phyloP scores from a whole-genome alignment of 1,140 invertebrate genomes.

The Pseudobourletiella spinata region DNA sequence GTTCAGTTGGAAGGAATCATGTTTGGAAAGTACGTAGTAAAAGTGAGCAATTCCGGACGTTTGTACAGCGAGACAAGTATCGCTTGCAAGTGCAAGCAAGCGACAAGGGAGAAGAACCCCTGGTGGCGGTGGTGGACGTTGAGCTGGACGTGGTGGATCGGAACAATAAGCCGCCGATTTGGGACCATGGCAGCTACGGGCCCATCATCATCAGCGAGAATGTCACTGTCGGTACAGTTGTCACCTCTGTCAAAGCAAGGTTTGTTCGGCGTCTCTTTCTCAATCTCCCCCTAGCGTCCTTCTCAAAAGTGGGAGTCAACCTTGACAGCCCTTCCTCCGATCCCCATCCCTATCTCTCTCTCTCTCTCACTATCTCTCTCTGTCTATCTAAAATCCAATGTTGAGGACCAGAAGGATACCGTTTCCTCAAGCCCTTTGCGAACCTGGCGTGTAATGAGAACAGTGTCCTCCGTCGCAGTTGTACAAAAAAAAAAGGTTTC shows the following conservation, averaged over 20 bases:
- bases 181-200: conserved; percentile 86
- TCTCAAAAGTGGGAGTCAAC: background rate
- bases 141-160: conserved; percentile 92
- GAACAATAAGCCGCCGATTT: conserved; percentile 93
- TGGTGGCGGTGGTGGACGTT: conserved; percentile 86
- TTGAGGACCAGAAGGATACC: too few relatives aligned
- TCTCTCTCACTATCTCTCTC: too few relatives aligned
- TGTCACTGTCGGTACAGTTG: conserved; percentile 93
- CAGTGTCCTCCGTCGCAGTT: too few relatives aligned
- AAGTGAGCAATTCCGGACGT: conserved; percentile 1
- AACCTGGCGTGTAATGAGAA: too few relatives aligned
- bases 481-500: too few relatives aligned
- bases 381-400: too few relatives aligned
- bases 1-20: background rate
- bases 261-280: conserved; percentile 59
- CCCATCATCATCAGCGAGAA: conserved; percentile 94
- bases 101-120: conserved; percentile 75
- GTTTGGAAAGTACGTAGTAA: background rate
- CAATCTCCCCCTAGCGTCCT: background rate
- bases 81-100: conserved; percentile 84
- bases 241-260: conserved; percentile 93
- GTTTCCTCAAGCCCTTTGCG: too few relatives aligned
- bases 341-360: too few relatives aligned
- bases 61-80: conserved; percentile 78
- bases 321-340: too few relatives aligned